Evolutionary conservation across 2,888 invertebrate species (phyloP).

Genomic region (Chloroclysta siterata): DNA sequence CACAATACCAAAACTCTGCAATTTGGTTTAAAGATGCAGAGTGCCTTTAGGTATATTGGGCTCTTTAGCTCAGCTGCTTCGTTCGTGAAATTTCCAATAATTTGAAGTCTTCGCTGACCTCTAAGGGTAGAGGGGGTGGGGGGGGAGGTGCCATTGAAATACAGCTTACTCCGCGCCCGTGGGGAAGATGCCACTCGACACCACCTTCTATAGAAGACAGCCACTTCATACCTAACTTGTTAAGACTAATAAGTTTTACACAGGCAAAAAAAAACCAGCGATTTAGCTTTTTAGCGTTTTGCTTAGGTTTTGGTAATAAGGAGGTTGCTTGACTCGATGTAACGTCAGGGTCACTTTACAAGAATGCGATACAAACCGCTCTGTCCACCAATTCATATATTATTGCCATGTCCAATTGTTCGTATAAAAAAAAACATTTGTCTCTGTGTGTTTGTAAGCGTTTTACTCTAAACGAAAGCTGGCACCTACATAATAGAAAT

Average conservation of each 20-base stretch:
- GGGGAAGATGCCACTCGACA: conserved; percentile 54
- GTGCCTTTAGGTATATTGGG: conserved; percentile 29
- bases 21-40: conserved; percentile 37
- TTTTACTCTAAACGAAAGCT: no score
- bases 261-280: conserved; percentile 9
- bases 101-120: conserved; percentile 59
- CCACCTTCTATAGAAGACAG: conserved; percentile 52
- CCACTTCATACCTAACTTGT: conserved; percentile 38
- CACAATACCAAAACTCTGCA: conserved; percentile 1
- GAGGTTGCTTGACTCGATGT: no score
- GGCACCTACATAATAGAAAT: no score
- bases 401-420: no score
- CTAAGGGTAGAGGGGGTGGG: conserved; percentile 29
- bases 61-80: conserved; percentile 42
- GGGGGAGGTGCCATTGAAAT: conserved; percentile 59
- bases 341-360: no score
- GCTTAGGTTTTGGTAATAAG: neutral
- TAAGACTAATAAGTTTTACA: conserved; percentile 33
- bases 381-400: no score
- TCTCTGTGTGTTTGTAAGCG: no score
- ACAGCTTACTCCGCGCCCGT: conserved; percentile 62
- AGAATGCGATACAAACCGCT: neutral
- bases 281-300: conserved; percentile 12
- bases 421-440: no score
- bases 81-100: conserved; percentile 62